These are phyloP conservation scores for Ariolimax columbianus DNA, from an alignment of 2,888 invertebrate species.

Conservation along the genomic window DNA sequence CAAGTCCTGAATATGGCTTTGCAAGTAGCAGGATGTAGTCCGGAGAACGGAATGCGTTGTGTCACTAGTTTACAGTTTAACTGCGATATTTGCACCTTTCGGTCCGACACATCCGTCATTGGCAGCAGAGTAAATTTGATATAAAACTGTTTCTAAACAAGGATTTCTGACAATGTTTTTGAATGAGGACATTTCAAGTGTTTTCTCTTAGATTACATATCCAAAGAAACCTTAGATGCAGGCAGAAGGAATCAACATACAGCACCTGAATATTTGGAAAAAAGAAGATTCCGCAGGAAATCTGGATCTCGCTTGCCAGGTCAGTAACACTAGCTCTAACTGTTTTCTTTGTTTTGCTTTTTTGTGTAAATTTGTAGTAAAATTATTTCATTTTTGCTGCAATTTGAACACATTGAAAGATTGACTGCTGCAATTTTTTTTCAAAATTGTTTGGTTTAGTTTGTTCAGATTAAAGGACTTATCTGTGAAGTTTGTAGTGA, in stretches of 20 bases:
- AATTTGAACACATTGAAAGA: too few relatives aligned
- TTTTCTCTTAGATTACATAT: slow-evolving; percentile 59
- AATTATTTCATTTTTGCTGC: not conserved
- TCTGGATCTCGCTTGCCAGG: slow-evolving; percentile 68
- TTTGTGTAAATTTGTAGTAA: not conserved
- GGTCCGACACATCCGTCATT: too few relatives aligned
- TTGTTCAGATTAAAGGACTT: too few relatives aligned
- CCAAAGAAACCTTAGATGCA: slow-evolving; percentile 68
- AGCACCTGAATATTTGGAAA: slow-evolving; percentile 93
- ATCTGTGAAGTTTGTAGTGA: too few relatives aligned
- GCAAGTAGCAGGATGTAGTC: too few relatives aligned
- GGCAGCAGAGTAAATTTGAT: too few relatives aligned
- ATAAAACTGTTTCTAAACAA: not conserved
- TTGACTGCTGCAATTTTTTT: too few relatives aligned
- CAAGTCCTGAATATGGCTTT: too few relatives aligned
- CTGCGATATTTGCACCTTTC: too few relatives aligned
- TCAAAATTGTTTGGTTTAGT: too few relatives aligned
- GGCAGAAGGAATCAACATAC: slow-evolving; percentile 84
- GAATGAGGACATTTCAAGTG: not conserved
- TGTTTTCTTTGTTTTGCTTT: not conserved
- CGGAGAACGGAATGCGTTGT: too few relatives aligned
- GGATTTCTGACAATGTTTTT: not conserved
- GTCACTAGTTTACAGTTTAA: too few relatives aligned
- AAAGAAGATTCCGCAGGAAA: slow-evolving; percentile 80
- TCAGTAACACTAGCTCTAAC: slow-evolving; percentile 32